Base-by-base conservation (phyloP, 2,113 vertebrate genomes). In the Pipra filicauda region DNA sequence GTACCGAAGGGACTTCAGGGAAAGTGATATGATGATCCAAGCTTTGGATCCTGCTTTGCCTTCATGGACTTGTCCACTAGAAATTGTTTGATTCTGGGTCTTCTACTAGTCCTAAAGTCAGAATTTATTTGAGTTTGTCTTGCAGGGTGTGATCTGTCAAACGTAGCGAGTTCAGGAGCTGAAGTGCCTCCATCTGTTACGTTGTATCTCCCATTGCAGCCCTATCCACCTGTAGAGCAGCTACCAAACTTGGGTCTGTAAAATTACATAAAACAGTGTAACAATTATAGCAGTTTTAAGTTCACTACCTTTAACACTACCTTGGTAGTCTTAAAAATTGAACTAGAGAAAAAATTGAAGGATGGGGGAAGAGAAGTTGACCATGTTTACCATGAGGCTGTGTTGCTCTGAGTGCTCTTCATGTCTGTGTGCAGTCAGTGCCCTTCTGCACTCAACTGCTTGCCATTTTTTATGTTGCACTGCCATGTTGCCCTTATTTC, bases 1-100 rank as follows among this genome's bases (percentile, higher is more conserved):
- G 39, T 81, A 54, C n/a, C 5, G 6, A 49, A 23, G 26, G 3
- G 15, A 39, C 49, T 59, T 79, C 5, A 30, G 21, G n/a, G 27
- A 57, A 82, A 57, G 26, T 1, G 2, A 17, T 54, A 20, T 0
- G 0, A 7, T 61, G 24, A 54, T 70, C 54, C 31, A 73, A 44
- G 22, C 20, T 57, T 85, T 75, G 69, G 26, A 17, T 85, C 15
- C 48, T 88, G 58, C 71, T 79, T 85, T 85, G 31, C 19, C 37
- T 73, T 21, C 13, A 17, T 31, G 1, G 6, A 20, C 22, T 57
- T 54, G 22, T n/a, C 24, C 28, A 8, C 67, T 69, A 16, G 24
- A 52, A 91, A n/a, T 58, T 79, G 7, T 15, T 31, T 2, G 4
- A 49, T 85, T 54, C 26, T 81, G n/a, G 11, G n/a, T 70, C 9